Evolutionary conservation across 2,888 invertebrate genomes (phyloP).

Genomic region (Sphaerophoria taeniata): DNA sequence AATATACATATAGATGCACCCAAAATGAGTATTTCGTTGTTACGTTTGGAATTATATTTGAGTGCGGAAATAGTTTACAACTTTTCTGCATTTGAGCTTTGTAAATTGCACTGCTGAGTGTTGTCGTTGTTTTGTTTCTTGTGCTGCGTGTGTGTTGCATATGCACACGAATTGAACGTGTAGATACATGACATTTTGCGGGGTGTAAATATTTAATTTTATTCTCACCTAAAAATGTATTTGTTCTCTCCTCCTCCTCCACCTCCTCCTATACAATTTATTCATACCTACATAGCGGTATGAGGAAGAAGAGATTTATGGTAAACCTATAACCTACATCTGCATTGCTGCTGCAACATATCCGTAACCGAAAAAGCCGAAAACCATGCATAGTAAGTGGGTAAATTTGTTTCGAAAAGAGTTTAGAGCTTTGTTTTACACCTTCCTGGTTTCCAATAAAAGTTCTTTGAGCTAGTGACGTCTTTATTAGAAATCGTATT

Average conservation of each 20-base stretch:
- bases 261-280: background rate
- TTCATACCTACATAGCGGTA: slow-evolving; percentile 8
- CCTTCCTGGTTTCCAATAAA: background rate
- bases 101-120: slow-evolving; percentile 57
- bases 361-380: slow-evolving; percentile 4
- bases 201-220: slow-evolving; percentile 66
- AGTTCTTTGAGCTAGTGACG: background rate
- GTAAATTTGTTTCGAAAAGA: slow-evolving; percentile 41
- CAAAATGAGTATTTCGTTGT: slow-evolving; percentile 38
- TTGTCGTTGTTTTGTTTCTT: background rate
- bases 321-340: slow-evolving; percentile 18
- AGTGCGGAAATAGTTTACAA: slow-evolving; percentile 71
- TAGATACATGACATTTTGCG: slow-evolving; percentile 50
- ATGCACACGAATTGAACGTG: slow-evolving; percentile 38
- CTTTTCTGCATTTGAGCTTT: slow-evolving; percentile 69
- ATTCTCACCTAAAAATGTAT: slow-evolving; percentile 56
- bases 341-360: slow-evolving; percentile 14
- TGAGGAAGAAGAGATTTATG: slow-evolving; percentile 7
- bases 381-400: slow-evolving; percentile 50
- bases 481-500: background rate
- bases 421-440: slow-evolving; percentile 27
- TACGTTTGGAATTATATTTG: slow-evolving; percentile 60
- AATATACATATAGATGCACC: slow-evolving; percentile 15
- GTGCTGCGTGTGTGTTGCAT: background rate
- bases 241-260: slow-evolving; percentile 5